Conservation (phyloP, 1,140 invertebrate genomes). For the Caenorhabditis latens region DNA sequence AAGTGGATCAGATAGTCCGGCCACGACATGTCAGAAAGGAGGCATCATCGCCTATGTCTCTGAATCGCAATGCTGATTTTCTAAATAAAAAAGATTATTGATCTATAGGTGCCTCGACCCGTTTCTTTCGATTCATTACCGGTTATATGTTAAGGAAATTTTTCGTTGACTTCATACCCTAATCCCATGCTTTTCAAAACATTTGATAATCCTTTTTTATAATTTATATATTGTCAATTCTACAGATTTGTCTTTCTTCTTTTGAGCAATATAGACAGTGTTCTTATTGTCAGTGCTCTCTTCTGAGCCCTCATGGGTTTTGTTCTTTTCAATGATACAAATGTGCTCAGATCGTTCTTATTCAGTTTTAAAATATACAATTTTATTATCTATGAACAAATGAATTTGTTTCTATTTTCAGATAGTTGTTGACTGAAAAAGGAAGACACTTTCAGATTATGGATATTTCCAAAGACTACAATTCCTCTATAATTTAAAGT, state of each 20-base stretch:
- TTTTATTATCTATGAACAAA: slow-evolving; percentile 49
- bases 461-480: too few species aligned
- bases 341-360: slow-evolving; percentile 21
- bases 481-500: too few species aligned
- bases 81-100: not conserved
- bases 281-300: slow-evolving; percentile 23
- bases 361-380: not conserved
- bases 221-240: slow-evolving; percentile 2
- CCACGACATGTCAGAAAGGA: slow-evolving; percentile 49
- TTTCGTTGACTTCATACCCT: slow-evolving; percentile 34
- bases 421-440: too few species aligned
- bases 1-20: slow-evolving; percentile 54
- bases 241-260: slow-evolving; percentile 16
- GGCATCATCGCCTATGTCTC: slow-evolving; percentile 40
- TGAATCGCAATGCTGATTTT: slow-evolving; percentile 51
- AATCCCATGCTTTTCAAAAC: not conserved
- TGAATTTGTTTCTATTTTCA: slow-evolving; percentile 25
- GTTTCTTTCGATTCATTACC: slow-evolving; percentile 20
- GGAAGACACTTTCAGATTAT: too few species aligned
- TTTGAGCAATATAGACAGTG: slow-evolving; percentile 37
- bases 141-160: not conserved
- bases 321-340: slow-evolving; percentile 46
- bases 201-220: slow-evolving; percentile 12
- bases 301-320: slow-evolving; percentile 33
- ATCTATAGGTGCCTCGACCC: slow-evolving; percentile 45